Evolutionary conservation across 2,888 invertebrate species (phyloP).

Genomic region (Thecophora atra): DNA sequence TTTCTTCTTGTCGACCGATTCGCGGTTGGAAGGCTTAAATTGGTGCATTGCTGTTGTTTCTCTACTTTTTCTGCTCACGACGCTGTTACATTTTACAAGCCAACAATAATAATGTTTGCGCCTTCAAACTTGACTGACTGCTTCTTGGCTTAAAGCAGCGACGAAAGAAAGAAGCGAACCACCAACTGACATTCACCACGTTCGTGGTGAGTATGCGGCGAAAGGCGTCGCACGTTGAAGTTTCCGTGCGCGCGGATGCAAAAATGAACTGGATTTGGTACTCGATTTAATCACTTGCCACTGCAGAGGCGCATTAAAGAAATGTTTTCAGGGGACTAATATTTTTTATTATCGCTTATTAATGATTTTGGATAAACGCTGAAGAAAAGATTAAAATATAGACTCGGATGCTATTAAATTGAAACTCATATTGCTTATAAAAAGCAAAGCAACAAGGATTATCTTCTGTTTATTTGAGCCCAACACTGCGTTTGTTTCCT

Average conservation of each 20-base stretch:
- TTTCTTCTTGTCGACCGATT: constrained; percentile 40
- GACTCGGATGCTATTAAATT: too few relatives aligned
- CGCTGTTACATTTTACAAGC: constrained; percentile 10
- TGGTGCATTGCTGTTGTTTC: constrained; percentile 23
- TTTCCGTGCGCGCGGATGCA: neutral
- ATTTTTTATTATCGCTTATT: too few relatives aligned
- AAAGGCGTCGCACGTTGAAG: neutral
- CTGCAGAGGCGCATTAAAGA: too few relatives aligned
- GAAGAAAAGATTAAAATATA: too few relatives aligned
- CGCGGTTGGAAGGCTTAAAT: constrained; percentile 28
- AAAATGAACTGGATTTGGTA: neutral
- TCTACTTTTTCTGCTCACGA: constrained; percentile 17
- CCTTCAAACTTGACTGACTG: constrained; percentile 12
- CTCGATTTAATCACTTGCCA: neutral
- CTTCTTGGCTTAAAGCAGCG: constrained; percentile 11
- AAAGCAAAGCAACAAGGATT: too few relatives aligned
- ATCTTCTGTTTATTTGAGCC: too few relatives aligned
- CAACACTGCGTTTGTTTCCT: too few relatives aligned
- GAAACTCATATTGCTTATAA: too few relatives aligned
- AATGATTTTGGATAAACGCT: too few relatives aligned
- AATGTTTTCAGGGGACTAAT: too few relatives aligned
- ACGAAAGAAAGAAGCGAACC: neutral
- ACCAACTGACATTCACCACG: neutral
- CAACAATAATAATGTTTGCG: constrained; percentile 1
- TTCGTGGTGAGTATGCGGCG: neutral